phyloP scores from a whole-genome alignment of 1,140 invertebrate genomes.

The Magallana gigas region DNA sequence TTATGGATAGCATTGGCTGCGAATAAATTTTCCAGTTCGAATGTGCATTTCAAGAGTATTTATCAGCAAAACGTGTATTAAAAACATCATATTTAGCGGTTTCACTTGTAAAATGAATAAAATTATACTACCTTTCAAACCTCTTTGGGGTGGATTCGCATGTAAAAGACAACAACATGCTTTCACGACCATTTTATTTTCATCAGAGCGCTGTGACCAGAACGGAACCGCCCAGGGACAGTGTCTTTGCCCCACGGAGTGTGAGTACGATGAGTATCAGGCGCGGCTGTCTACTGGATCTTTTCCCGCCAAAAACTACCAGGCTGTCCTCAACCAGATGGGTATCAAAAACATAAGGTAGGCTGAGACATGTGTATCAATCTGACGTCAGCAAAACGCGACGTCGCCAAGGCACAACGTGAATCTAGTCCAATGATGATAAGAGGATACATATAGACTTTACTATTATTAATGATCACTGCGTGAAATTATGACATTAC shows the following conservation, averaged over 20 bases:
- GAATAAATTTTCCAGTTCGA: no score
- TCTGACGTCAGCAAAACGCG: no score
- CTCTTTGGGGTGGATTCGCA: no score
- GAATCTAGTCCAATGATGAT: not conserved
- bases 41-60: no score
- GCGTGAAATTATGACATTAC: no score
- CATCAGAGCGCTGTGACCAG: not conserved
- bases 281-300: not conserved
- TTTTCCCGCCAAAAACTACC: constrained; percentile 7
- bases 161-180: no score
- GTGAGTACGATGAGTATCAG: not conserved
- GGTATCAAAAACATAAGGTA: not conserved
- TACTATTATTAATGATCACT: not conserved
- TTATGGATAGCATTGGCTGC: no score
- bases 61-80: no score
- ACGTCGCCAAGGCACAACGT: not conserved
- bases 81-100: no score
- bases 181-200: no score
- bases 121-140: no score
- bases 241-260: not conserved
- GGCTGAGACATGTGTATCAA: not conserved
- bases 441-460: not conserved
- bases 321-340: not conserved
- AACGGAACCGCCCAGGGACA: not conserved
- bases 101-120: no score